Evolutionary conservation across 1,140 invertebrate genomes (phyloP).

Genomic region (Chrysomallon squamiferum): DNA sequence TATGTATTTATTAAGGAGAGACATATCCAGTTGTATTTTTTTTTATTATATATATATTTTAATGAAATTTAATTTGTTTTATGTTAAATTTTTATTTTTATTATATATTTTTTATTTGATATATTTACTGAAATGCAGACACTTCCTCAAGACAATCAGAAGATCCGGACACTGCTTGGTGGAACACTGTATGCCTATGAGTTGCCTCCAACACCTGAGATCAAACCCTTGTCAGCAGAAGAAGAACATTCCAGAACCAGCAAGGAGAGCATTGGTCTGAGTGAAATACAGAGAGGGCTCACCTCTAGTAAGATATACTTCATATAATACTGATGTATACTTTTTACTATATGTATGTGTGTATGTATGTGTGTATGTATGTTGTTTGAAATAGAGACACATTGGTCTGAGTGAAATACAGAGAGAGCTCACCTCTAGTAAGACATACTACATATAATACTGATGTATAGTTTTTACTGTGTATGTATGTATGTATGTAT

Average conservation of each 20-base stretch:
- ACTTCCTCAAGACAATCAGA: slow-evolving; percentile 65
- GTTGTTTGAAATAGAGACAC: no score
- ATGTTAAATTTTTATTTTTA: no score
- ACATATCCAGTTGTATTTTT: no score
- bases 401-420: slow-evolving; percentile 49
- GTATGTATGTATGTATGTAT: no score
- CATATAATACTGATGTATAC: not conserved
- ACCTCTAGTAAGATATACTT: slow-evolving; percentile 37
- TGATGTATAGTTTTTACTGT: not conserved
- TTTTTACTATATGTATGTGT: not conserved
- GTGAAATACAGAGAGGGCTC: slow-evolving; percentile 44
- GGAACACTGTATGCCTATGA: slow-evolving; percentile 68
- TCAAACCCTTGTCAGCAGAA: slow-evolving; percentile 56
- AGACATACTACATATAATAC: no score
- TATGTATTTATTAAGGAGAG: no score
- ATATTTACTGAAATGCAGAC: slow-evolving; percentile 51
- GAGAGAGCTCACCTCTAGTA: slow-evolving; percentile 37
- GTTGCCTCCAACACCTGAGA: slow-evolving; percentile 62
- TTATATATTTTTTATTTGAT: no score
- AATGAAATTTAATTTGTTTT: no score
- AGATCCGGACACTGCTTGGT: slow-evolving; percentile 64
- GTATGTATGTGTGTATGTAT: no score
- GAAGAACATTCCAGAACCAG: slow-evolving; percentile 35
- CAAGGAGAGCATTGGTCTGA: slow-evolving; percentile 39
- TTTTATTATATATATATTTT: no score